Evolutionary conservation across 1,140 invertebrate genomes (phyloP), one percentile per base, ranked within the genome.

Genomic region (Lepidurus arcticus): DNA sequence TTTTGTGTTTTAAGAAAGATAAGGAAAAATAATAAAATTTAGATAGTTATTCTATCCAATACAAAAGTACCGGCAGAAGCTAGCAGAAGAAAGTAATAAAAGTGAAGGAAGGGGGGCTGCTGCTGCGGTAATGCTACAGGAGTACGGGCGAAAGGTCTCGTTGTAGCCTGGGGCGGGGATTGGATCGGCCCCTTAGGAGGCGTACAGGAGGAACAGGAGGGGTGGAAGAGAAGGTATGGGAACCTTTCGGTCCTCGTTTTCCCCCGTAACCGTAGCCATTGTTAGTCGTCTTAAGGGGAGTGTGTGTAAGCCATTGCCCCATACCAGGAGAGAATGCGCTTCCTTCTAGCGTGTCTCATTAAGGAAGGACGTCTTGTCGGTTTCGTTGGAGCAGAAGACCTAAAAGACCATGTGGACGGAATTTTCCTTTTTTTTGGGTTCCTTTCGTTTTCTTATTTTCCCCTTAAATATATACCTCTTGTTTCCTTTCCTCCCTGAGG

Each of bases 281-380:
- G 53, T 65, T 65, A 65, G 53, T 65, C 53, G 53, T 65, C 53
- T 21, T n/a, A 65, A 21, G 21, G 16, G 53, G 16, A 10, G 8
- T 65, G n/a, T 65, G 34, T 34, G 34, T 34, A 34, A 34, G 34
- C 34, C 34, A 34, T 34, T 34, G 34, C 34, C 34, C 34, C 34
- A 34, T 34, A 34, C 34, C 4, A 34, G 34, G 34, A 34, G 34
- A 34, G 34, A 34, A 34, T 34, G 53, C 21, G 53, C 21, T 13
- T 21, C 21, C 53, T 65, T 65, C 53, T 65, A 21, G 53, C n/a
- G 53, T 65, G 53, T 65, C 53, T 65, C 53, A 65, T 65, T 65
- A 65, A 65, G 53, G 53, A 65, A 65, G 53, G 53, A 65, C 21
- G 53, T 65, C 53, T 65, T 65, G 53, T 65, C 53, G 21, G 53